Base-by-base conservation (phyloP, 2,797 vertebrate genomes). In the Amniataba percoides region DNA sequence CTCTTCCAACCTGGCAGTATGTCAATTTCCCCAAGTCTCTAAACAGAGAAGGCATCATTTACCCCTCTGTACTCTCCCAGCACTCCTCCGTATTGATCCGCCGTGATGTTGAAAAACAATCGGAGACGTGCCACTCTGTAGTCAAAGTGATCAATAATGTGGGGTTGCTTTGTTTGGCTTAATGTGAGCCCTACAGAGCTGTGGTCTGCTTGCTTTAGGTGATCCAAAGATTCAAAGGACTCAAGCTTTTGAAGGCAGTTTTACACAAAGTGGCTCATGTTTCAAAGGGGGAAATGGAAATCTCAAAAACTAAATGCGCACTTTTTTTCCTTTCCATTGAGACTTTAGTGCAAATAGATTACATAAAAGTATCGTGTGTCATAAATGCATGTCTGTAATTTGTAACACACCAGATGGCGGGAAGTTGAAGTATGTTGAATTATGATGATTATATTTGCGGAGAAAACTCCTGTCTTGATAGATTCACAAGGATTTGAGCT, bases 11-110 rank as follows among this genome's bases (percentile, higher is more conserved):
- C 78, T 85, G 90, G 87, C 93, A 89, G 89, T 49, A 85, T 83
- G 90, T 94, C 93, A 92, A 93, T 93, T 88, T 83, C 40, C 34
- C 40, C 7, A 10, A 84, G 89, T 88, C 88, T 92, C 82, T 86
- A 82, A 91, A 90, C 74, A 83, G 86, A 90, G 87, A 85, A 91
- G 81, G 89, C 92, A 90, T 93, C 89, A 89, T 93, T 92, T 91
- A 91, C 78, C 81, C 69, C 56, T 68, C 83, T 73, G 76, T 49
- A 68, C 70, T 84, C 81, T 62, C 58, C 34, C 4, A 81, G 69
- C 81, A 21, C 78, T 91, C 87, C 74, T 83, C 73, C 31, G 1
- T 88, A 94, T 94, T 90, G 93, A 94, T 94, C 77, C 56, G 51
- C 55, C 7, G 77, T 36, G 79, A 77, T 88, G 87, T 81, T 89